Conservation (phyloP, 2,797 vertebrate species). For the Florisuga fusca region DNA sequence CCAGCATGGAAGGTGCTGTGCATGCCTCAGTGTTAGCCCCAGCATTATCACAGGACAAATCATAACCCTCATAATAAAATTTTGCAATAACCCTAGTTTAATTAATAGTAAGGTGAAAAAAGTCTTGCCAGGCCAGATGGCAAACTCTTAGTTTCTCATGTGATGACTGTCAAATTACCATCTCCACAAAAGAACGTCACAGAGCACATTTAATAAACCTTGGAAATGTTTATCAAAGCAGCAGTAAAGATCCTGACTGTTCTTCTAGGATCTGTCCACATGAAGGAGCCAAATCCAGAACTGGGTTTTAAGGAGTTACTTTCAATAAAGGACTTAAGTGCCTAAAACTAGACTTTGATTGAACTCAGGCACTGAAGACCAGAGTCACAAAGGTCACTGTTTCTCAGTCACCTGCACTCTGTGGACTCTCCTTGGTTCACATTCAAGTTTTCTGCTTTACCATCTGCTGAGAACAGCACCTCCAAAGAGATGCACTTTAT, state of each 20-base stretch:
- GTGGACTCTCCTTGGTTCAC: background rate
- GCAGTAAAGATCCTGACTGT: background rate
- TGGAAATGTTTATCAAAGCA: background rate
- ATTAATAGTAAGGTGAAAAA: slow-evolving; percentile 45
- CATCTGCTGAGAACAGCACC: background rate
- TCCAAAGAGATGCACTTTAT: background rate
- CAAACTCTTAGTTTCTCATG: background rate
- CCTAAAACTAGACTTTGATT: background rate
- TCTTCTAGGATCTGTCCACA: background rate
- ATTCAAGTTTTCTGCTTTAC: background rate
- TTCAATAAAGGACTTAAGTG: background rate
- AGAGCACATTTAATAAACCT: background rate
- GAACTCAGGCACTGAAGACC: background rate
- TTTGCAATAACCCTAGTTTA: slow-evolving; percentile 45
- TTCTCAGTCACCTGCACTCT: background rate
- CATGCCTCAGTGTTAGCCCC: background rate
- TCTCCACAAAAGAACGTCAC: background rate
- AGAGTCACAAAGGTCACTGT: background rate
- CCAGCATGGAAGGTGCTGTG: background rate
- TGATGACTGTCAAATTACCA: background rate
- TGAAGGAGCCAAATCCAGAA: background rate
- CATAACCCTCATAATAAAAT: slow-evolving; percentile 36
- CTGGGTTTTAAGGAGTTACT: background rate
- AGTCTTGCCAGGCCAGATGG: slow-evolving; percentile 14
- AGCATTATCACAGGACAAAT: background rate